Base-by-base conservation (phyloP, 2,888 invertebrate genomes). In the Phymatocera aterrima region DNA sequence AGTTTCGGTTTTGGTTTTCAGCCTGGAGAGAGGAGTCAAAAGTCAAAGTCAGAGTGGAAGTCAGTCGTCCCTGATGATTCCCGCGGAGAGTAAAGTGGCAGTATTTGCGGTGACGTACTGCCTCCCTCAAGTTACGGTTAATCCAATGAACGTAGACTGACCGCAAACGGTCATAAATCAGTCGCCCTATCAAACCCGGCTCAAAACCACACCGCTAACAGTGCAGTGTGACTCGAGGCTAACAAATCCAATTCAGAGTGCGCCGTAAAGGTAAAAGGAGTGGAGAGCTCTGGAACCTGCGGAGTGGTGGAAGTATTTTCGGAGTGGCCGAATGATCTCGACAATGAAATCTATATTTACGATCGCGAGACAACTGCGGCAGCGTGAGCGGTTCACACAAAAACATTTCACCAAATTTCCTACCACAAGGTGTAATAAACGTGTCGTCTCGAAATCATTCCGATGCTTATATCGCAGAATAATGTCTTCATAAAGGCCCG, bases 101-200 rank as follows among this genome's bases (percentile, higher is more conserved):
- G n/a, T n/a, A n/a, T n/a, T 64, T 64, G 61, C 61, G 61, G 48
- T 18, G 48, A 68, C 68, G 43, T 34, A 34, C 68, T 34, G 10
- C 75, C 57, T 57, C 75, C 78, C 64, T 78, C 54, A 78, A 79
- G 24, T 72, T 54, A 75, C 75, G 81, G 84, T 87, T 86, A 86
- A 87, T 86, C 86, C 85, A 82, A 81, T 80, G 84, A 85, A 85
- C 85, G 81, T 85, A 84, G 82, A 80, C 78, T 82, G 79, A 85
- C 85, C 85, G 81, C 86, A 85, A 87, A 86, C 84, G 81, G 77
- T 79, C 84, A 84, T 87, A 86, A 87, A 88, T 88, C 87, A 83
- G 37, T 21, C 37, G 54, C 70, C 65, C 72, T 77, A 77, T 60
- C 77, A 77, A 61, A 65, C 64, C 77, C 79, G 79, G 79, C 79